A percentile compares a stretch with the other conserved stretches of the same genome.
phyloP scores from a whole-genome alignment of 2,113 vertebrate genomes.

The Nanorana parkeri region DNA sequence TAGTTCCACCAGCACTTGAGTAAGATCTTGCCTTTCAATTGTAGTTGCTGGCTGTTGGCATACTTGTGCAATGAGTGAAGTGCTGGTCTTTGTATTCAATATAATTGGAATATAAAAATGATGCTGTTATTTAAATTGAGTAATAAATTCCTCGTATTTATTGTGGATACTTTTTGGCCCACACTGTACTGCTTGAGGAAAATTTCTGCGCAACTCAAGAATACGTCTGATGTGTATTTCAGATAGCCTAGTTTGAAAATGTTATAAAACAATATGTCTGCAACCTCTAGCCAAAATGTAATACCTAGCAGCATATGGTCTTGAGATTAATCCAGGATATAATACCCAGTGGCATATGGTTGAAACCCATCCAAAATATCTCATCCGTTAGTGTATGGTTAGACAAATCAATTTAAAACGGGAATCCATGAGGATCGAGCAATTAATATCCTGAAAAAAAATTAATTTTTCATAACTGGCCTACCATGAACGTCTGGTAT shows the following conservation, averaged over 20 bases:
- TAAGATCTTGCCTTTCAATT: too few relatives aligned
- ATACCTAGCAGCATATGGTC: constrained; percentile 30
- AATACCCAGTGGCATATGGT: constrained; percentile 42
- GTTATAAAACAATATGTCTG: background rate
- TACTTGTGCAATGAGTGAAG: too few relatives aligned
- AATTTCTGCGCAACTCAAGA: background rate
- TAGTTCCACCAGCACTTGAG: too few relatives aligned
- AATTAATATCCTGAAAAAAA: background rate
- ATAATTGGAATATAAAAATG: too few relatives aligned
- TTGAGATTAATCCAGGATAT: constrained; percentile 9
- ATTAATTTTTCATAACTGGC: background rate
- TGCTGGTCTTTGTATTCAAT: too few relatives aligned
- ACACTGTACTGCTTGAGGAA: background rate
- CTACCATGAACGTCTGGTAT: too few relatives aligned
- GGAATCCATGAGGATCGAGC: background rate
- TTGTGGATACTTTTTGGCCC: background rate
- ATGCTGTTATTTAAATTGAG: background rate
- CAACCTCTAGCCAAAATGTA: constrained; percentile 22
- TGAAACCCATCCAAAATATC: constrained; percentile 25
- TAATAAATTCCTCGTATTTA: background rate
- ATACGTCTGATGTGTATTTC: background rate
- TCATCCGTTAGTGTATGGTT: background rate
- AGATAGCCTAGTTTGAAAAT: constrained; percentile 9
- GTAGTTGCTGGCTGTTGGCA: too few relatives aligned
- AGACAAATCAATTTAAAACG: background rate